These are phyloP conservation scores for Diadophis punctatus DNA, from an alignment of 2,113 vertebrate species.

Conservation along the genomic window DNA sequence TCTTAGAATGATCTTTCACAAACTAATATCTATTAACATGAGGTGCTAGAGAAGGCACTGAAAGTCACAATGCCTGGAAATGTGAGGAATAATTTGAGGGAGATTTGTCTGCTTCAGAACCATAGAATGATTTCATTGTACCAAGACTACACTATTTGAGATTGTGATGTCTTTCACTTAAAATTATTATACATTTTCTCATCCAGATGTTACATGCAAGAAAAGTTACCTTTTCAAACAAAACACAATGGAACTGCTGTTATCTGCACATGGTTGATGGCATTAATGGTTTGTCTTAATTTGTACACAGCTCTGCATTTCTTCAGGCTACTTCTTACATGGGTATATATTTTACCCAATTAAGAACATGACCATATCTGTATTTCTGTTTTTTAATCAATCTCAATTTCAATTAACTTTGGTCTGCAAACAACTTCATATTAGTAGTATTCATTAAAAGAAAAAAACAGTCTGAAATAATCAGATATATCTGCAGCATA, in stretches of 20 bases:
- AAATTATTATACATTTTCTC: not conserved
- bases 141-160: not conserved
- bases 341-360: not conserved
- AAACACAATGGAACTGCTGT: not conserved
- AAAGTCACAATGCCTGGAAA: not conserved
- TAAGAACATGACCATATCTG: not conserved
- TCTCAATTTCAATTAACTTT: not conserved
- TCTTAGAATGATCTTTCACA: not conserved
- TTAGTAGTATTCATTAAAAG: not conserved
- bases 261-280: not conserved
- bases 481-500: not conserved
- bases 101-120: not conserved
- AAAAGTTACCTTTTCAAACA: not conserved
- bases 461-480: not conserved
- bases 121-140: not conserved
- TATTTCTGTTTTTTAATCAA: not conserved
- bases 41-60: not conserved
- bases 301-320: not conserved
- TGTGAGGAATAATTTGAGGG: not conserved
- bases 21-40: not conserved
- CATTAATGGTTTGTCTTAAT: not conserved
- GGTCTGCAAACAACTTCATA: not conserved
- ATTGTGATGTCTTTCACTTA: not conserved
- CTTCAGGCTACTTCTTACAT: not conserved
- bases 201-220: not conserved